Percentiles rank a stretch among this genome's conserved stretches.
Evolutionary conservation across 2,797 vertebrate species (phyloP).

Genomic region (Coreius guichenoti): DNA sequence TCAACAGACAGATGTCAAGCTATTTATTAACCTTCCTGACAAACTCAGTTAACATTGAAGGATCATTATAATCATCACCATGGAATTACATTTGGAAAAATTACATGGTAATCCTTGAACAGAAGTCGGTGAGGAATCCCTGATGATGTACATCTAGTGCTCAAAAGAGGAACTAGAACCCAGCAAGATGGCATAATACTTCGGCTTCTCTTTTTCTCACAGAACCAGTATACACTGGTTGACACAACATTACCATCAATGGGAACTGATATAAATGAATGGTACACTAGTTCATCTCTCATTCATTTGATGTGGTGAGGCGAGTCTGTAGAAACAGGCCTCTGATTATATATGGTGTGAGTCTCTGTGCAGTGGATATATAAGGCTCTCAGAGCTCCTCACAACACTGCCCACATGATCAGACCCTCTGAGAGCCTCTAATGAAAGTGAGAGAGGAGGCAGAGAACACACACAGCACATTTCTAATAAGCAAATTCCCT

Average conservation of each 20-base stretch:
- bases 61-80: background rate
- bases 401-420: background rate
- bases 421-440: background rate
- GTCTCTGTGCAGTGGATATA: background rate
- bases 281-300: background rate
- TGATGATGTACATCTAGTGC: background rate
- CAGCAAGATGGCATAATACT: background rate
- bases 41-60: background rate
- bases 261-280: conserved; percentile 13
- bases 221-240: background rate
- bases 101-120: background rate
- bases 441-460: background rate
- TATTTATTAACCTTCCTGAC: background rate
- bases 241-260: background rate
- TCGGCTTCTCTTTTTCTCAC: conserved; percentile 32
- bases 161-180: conserved; percentile 6
- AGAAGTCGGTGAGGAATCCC: conserved; percentile 2
- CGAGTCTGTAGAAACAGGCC: background rate
- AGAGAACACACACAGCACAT: background rate
- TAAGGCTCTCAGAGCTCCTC: conserved; percentile 2
- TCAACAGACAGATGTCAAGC: background rate
- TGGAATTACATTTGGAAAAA: background rate
- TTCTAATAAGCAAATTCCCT: background rate
- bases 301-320: background rate
- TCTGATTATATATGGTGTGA: background rate